These are phyloP conservation scores for Pteronura brasiliensis DNA, from an alignment of 2,113 vertebrate species.

Conservation along the genomic window DNA sequence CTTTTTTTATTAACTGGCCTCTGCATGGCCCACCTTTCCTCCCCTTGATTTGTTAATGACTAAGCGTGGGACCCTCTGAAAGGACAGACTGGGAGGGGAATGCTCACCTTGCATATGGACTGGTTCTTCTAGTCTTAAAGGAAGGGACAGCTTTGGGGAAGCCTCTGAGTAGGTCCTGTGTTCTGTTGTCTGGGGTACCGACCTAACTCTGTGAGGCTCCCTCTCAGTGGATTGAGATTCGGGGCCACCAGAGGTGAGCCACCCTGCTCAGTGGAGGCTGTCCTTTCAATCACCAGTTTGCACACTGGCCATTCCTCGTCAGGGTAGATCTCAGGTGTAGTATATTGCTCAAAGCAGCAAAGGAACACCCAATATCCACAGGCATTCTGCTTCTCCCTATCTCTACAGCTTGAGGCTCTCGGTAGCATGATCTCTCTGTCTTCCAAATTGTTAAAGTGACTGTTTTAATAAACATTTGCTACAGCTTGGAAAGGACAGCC, in stretches of 20 bases:
- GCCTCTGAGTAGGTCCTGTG: background rate
- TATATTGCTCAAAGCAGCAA: background rate
- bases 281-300: background rate
- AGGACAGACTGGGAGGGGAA: too few relatives aligned
- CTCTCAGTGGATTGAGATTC: too few relatives aligned
- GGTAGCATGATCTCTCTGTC: background rate
- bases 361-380: too few relatives aligned
- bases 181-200: background rate
- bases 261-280: too few relatives aligned
- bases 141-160: background rate
- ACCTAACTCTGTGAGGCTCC: background rate
- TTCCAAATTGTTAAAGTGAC: background rate
- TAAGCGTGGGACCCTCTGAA: background rate
- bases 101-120: background rate
- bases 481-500: background rate
- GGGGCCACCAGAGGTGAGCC: accelerated
- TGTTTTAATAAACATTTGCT: background rate
- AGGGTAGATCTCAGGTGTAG: accelerated
- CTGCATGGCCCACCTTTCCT: too few relatives aligned
- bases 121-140: background rate
- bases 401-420: background rate
- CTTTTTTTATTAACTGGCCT: background rate
- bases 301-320: accelerated
- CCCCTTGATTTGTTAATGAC: background rate
- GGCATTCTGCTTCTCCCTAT: background rate